Conservation (phyloP, 2,797 vertebrate genomes). For the Morus bassanus region DNA sequence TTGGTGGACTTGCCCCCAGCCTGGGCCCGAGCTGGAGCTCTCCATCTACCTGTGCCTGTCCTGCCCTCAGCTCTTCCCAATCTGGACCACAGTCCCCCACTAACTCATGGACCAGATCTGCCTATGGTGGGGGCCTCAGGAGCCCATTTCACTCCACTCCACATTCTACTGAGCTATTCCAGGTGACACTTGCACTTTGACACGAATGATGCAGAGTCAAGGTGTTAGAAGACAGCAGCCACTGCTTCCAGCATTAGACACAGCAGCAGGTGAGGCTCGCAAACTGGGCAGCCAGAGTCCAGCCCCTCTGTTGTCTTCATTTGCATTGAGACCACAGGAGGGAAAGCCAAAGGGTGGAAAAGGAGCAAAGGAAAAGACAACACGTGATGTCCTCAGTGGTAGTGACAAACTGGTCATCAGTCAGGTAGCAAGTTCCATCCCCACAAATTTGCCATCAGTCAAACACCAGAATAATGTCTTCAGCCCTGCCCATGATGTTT, state of each 20-base stretch:
- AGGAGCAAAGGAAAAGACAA: background rate
- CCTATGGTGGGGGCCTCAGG: background rate
- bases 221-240: background rate
- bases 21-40: background rate
- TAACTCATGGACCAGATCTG: background rate
- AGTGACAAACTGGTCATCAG: background rate
- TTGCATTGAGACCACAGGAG: background rate
- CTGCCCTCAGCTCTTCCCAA: background rate
- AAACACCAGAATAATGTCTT: background rate
- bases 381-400: accelerated
- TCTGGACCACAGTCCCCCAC: too few relatives aligned
- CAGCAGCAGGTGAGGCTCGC: background rate
- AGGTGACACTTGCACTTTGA: background rate
- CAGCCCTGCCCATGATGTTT: background rate
- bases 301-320: background rate
- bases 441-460: background rate
- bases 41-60: background rate
- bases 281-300: background rate
- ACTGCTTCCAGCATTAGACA: background rate
- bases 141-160: background rate
- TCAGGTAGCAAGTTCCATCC: background rate
- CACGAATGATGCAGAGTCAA: background rate
- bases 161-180: background rate
- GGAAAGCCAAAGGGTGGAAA: background rate
- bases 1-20: background rate